Evolutionary conservation across 2,113 vertebrate species (phyloP).

Genomic region (Phyllostomus discolor): DNA sequence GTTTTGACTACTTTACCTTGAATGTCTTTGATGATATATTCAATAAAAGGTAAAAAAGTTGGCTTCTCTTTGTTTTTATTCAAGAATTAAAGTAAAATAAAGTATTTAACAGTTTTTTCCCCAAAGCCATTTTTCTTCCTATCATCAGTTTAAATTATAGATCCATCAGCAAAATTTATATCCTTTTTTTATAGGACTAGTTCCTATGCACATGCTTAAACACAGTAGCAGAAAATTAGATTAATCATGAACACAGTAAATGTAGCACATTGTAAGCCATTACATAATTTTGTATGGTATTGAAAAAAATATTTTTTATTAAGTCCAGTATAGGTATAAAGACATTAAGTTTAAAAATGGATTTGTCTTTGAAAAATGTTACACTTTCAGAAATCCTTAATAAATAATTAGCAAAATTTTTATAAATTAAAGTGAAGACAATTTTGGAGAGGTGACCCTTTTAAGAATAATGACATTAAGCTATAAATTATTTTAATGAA

Average conservation of each 20-base stretch:
- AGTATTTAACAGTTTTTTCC: not conserved
- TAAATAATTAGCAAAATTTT: not conserved
- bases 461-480: not conserved
- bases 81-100: constrained; percentile 21
- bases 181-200: not conserved
- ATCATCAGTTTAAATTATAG: not conserved
- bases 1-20: constrained; percentile 37
- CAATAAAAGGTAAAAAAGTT: not conserved
- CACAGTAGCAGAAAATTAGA: not conserved
- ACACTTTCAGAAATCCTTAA: not conserved
- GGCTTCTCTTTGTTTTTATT: not conserved
- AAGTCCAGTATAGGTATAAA: not conserved
- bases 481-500: not conserved
- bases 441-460: not conserved
- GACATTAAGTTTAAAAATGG: not conserved
- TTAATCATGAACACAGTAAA: not conserved
- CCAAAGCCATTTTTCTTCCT: not conserved
- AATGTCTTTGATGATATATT: not conserved
- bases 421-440: not conserved
- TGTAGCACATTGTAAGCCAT: not conserved
- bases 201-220: not conserved
- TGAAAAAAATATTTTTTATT: constrained; percentile 13
- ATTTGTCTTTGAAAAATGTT: constrained; percentile 13
- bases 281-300: not conserved
- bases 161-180: not conserved